Base-by-base conservation (phyloP, 2,888 invertebrate species). In the Chrysolina haemoptera region DNA sequence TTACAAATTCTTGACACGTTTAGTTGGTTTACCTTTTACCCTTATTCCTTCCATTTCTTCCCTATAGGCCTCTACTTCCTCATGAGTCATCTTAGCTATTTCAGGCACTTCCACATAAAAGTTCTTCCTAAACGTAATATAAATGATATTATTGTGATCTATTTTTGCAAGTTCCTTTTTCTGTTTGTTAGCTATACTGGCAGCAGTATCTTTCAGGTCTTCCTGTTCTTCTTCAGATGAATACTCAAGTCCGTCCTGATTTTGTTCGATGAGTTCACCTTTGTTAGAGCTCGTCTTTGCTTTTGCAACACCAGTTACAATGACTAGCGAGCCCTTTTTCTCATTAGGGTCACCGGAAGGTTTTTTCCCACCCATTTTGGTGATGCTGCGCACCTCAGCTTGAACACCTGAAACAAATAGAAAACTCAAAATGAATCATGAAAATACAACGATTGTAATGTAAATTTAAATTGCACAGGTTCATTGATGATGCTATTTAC, bases 91-190 rank as follows among this genome's bases (percentile, higher is more conserved):
- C 84, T 94, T 93, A 0, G 96, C 92, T 78, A 99, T 91, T 89
- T 99, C 99, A 62, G 96, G 98, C 2, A 95, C 98, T 91, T 99
- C 99, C 1, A 98, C 96, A 87, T 99, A 99, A 86, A 99, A 99
- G 79, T 95, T 93, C 88, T 99, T 99, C 75, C 97, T 92, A 68
- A 85, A 85, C 0, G 95, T 88, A 74, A 94, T 91, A 88, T 99
- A 99, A 70, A 94, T 92, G 20, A 99, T 94, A 70, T 93, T 92
- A 6, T 94, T 91, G 82, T 97, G 97, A 87, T 97, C 96, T n/a
- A 97, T 95, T 89, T 96, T 96, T 0, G 96, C 95, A 76, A 98
- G 88, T 83, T 98, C 98, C 86, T 98, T 95, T 83, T 94, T 94
- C 84, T 96, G 95, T 84, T 98, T 98, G 74, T 96, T 96, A 0